Base-by-base conservation (phyloP, 1,140 invertebrate genomes). In the Drosophila pectinifera region DNA sequence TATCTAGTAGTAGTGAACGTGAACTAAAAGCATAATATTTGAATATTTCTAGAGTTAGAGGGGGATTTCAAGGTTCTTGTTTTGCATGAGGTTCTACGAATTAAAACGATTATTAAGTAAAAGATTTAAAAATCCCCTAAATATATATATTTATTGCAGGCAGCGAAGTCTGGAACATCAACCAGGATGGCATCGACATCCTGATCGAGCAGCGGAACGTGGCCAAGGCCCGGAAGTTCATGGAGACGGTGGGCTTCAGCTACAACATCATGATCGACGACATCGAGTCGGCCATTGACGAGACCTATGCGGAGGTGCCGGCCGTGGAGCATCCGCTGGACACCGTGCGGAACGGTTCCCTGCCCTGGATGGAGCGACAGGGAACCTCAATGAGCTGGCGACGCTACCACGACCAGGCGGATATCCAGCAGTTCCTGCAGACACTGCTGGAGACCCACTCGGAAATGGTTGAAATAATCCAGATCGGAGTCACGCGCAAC, bases 371-470 rank as follows among this genome's bases (percentile, higher is more conserved):
- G 16, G 83, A 86, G 14, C 70, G 65, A 0, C 78, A 85, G 61
- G 90, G 95, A 94, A 95, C 61, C 94, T 96, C 95, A 11, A 93
- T 96, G 94, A 95, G 94, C 1, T 96, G 95, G 95, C 93, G 95
- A 39, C 92, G 95, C 6, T 96, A 96, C 81, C 95, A 96, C 77
- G 94, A 95, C 45, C 94, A 94, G 61, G 92, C 92, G 65, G 95
- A 95, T 64, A 95, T 96, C 26, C 78, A 94, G 39, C 93, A 94
- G 34, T 96, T 95, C 77, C 80, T 96, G 68, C 94, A 96, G 68
- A 95, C 95, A 67, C 83, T 96, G 16, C 93, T 95, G 6, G 92
- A 93, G 43, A 94, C 93, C 0, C 95, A 95, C 88, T 93, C 95
- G 0, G 93, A 94, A 45, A 64, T 95, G 11, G 93, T 95, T 0